Conservation (phyloP, 2,888 invertebrate genomes). For the Ommatoiulus sabulosus region DNA sequence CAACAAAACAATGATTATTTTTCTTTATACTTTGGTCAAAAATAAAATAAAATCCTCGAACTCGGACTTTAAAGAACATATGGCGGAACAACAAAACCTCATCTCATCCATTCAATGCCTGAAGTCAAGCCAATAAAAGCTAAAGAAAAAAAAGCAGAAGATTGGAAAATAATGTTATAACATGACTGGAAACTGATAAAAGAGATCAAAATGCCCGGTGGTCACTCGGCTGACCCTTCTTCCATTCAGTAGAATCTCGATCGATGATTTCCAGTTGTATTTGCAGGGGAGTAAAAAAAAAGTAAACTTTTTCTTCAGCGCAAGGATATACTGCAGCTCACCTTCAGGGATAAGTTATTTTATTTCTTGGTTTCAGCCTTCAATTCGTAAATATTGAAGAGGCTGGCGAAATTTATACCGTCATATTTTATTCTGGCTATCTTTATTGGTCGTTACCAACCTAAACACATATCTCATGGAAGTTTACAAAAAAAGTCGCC, state of each 20-base stretch:
- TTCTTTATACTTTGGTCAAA: not conserved
- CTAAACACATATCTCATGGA: not conserved
- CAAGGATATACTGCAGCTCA: not conserved
- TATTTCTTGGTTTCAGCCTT: not conserved
- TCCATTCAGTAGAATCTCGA: not conserved
- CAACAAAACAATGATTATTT: not conserved
- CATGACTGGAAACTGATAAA: not conserved
- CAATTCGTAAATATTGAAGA: not conserved
- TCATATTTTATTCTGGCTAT: not conserved
- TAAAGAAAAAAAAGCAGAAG: not conserved
- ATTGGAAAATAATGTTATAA: not conserved
- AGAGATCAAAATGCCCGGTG: not conserved
- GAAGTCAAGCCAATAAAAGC: not conserved
- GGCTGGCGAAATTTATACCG: not conserved
- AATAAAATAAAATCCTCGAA: not conserved
- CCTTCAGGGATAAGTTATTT: conserved; percentile 1
- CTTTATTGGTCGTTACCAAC: not conserved
- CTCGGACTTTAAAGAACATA: not conserved
- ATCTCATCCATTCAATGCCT: not conserved
- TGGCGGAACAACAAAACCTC: not conserved
- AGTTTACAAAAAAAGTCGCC: not conserved
- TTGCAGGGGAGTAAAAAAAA: not conserved
- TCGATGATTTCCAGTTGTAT: not conserved
- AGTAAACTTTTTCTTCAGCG: not conserved
- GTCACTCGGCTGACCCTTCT: not conserved